These are phyloP conservation scores for Holotrichia oblita DNA, from an alignment of 1,140 invertebrate species.

Conservation along the genomic window DNA sequence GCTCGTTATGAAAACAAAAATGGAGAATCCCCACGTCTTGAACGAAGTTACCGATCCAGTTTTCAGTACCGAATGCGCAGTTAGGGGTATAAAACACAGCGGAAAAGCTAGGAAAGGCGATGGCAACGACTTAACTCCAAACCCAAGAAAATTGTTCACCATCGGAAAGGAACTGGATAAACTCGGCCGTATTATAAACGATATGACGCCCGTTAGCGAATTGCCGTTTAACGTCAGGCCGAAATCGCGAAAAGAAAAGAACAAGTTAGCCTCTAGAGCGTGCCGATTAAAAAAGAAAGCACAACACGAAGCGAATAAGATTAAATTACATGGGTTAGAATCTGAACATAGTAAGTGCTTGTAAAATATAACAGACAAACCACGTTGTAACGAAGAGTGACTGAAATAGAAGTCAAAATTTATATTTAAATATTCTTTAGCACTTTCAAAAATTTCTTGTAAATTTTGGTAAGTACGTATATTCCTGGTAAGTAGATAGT, in stretches of 20 bases:
- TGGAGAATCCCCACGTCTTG: slow-evolving; percentile 92
- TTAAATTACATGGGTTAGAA: slow-evolving; percentile 93
- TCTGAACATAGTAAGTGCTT: slow-evolving; percentile 89
- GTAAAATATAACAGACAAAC: neutral
- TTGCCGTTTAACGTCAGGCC: slow-evolving; percentile 88
- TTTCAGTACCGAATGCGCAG: slow-evolving; percentile 88
- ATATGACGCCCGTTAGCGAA: slow-evolving; percentile 95
- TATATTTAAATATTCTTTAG: slow-evolving; percentile 16
- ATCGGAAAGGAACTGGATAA: slow-evolving; percentile 95
- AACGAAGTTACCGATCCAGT: slow-evolving; percentile 92
- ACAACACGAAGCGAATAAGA: slow-evolving; percentile 94
- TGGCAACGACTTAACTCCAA: slow-evolving; percentile 96
- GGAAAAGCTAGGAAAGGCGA: slow-evolving; percentile 96
- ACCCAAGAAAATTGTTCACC: slow-evolving; percentile 87
- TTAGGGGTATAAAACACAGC: slow-evolving; percentile 86
- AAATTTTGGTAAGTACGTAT: slow-evolving; percentile 42
- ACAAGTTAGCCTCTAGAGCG: slow-evolving; percentile 95
- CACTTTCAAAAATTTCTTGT: slow-evolving; percentile 14
- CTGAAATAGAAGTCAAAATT: slow-evolving; percentile 38
- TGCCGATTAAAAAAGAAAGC: slow-evolving; percentile 95
- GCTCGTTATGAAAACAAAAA: slow-evolving; percentile 81
- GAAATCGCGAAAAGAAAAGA: slow-evolving; percentile 96
- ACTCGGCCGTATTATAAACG: slow-evolving; percentile 87
- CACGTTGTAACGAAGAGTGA: slow-evolving; percentile 3
- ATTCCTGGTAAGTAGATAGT: slow-evolving; percentile 39